Base-by-base conservation (phyloP, 2,113 vertebrate species). In the Holacanthus passer region DNA sequence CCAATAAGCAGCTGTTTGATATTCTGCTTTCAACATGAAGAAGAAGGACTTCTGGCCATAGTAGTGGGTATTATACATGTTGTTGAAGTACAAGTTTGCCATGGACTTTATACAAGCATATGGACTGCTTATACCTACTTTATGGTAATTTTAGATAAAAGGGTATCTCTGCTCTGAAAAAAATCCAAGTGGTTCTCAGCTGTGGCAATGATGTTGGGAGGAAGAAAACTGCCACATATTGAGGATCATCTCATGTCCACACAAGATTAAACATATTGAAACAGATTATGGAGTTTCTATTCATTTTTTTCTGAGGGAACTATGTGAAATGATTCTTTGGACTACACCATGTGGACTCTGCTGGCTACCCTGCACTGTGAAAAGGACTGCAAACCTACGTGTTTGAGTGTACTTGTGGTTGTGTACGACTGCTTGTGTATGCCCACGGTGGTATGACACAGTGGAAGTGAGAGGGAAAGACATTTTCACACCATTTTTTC, bases 71-170 rank as follows among this genome's bases (percentile, higher is more conserved):
- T 35, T 14, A 17, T n/a, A 39, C n/a, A 48, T 7, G 13, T 31
- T 48, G 19, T 35, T 41, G 24, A 50, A 58, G 16, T 24, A 68
- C 29, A 55, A 45, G 27, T 29, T 83, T 94, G 89, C 79, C 90
- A 96, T 96, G 96, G 94, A 94, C 95, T 87, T 89, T 84, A 91
- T 89, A 87, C 60, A 52, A 32, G 84, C 81, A 64, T 92, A 87
- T 89, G 93, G 95, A 96, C 92, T 93, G 79, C 78, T 71, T 80
- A 86, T 85, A 77, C 85, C 86, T 84, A 89, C 74, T 75, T 37
- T 37, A 7, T 59, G 1, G 14, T 9, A 4, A 24, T 59, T 45
- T 17, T 52, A 17, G 7, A 64, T 37, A 43, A 48, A 53, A 11
- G n/a, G 3, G 2, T 56, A 6, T 19, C 37, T 16, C 19, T 55